A percentile compares a stretch with the other conserved stretches of the same genome.
These are phyloP conservation scores for Dermatemys mawii DNA, from an alignment of 2,113 vertebrate genomes.

Conservation along the genomic window DNA sequence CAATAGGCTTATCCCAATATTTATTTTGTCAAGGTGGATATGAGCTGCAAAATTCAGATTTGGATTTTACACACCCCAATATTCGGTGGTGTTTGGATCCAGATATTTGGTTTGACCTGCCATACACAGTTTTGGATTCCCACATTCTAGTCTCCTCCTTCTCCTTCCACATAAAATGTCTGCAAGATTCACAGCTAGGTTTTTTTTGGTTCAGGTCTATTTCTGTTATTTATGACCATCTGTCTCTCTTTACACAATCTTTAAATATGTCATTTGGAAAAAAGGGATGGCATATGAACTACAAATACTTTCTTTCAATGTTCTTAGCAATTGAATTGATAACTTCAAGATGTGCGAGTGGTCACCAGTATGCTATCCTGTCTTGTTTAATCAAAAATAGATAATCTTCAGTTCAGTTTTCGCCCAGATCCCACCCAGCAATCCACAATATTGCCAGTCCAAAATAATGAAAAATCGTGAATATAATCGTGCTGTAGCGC, in stretches of 20 bases:
- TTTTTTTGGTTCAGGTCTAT: not conserved
- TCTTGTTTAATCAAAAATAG: not conserved
- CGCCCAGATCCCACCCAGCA: not conserved
- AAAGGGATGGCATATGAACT: conserved; percentile 47
- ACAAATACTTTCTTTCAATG: conserved; percentile 3
- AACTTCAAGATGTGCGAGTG: not conserved
- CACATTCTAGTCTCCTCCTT: not conserved
- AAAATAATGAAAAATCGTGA: not conserved
- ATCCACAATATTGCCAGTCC: not conserved
- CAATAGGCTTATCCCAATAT: not conserved
- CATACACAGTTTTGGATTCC: not conserved
- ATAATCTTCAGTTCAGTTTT: not conserved
- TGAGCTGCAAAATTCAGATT: not conserved
- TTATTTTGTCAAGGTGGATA: not conserved
- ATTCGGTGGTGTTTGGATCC: not conserved
- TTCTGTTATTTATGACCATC: conserved; percentile 48
- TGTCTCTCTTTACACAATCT: conserved; percentile 10
- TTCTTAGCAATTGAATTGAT: conserved; percentile 43
- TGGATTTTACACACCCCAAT: not conserved
- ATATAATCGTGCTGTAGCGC: too few relatives aligned
- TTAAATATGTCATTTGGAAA: conserved; percentile 2
- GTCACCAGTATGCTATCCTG: not conserved
- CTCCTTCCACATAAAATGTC: not conserved
- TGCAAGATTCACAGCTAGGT: not conserved
- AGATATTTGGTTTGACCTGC: not conserved